Base-by-base conservation (phyloP, 1,140 invertebrate genomes). In the Acyrthosiphon pisum region DNA sequence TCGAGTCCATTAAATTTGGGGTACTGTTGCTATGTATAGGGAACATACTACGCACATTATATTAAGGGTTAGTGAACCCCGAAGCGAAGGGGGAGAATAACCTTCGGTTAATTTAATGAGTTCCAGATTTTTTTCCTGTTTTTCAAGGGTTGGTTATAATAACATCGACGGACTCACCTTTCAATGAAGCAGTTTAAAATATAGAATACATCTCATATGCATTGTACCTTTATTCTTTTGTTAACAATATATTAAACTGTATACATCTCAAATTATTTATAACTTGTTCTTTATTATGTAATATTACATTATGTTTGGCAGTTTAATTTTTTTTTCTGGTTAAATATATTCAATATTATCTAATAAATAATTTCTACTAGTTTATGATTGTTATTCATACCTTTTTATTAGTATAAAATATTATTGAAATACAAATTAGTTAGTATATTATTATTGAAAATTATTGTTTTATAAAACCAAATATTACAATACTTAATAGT, bases 1-100 rank as follows among this genome's bases (percentile, higher is more conserved):
- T 91, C 90, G 44, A 91, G 41, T 48, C 68, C 90, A 91, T 91
- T 91, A 91, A 81, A 91, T 91, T 48, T 91, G 60, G 60, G 68
- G 30, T 81, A 81, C 76, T 48, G 53, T 76, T 23, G 11, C n/a
- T 23, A 26, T 41, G 22, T 30, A n/a, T n/a, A 41, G 11, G 37
- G 53, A 60, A 37, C 41, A 41, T 41, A 90, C 7, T 60, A 14
- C 20, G 6, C 20, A 56, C 20, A 60, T 20, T 60, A 14, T 60
- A 44, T 90, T 60, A 60, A 90, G 37, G 53, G 37, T 90, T 90
- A 90, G 22, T 60, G 53, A 90, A 90, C 53, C 53, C 60, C 9
- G 26, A 90, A 35, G 30, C 41, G 44, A 44, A 3, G 41, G 53
- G 44, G n/a, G 23, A 56, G 46, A 41, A 90, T 7, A 90, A 90